Conservation (phyloP, 2,797 vertebrate species). For the Spinibarbus caldwelli region DNA sequence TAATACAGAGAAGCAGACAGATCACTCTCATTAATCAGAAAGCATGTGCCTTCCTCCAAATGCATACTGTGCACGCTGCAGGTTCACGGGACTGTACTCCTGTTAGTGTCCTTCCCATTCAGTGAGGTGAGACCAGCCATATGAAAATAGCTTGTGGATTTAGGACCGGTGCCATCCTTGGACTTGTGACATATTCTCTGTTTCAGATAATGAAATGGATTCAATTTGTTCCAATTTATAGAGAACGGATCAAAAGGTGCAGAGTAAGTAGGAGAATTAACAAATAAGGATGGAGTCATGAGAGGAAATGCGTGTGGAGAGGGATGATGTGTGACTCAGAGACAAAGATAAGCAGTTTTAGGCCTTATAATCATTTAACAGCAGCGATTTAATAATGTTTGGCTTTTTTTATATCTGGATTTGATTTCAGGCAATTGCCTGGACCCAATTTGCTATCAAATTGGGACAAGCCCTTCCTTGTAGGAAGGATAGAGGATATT, state of each 20-base stretch:
- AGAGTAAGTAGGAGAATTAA: slow-evolving; percentile 28
- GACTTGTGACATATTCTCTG: slow-evolving; percentile 39
- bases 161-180: slow-evolving; percentile 37
- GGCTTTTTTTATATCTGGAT: slow-evolving; percentile 16
- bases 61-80: slow-evolving; percentile 39
- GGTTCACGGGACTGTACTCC: slow-evolving; percentile 43
- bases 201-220: slow-evolving; percentile 51
- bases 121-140: slow-evolving; percentile 27
- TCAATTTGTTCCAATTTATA: slow-evolving; percentile 47
- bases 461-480: slow-evolving; percentile 18
- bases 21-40: slow-evolving; percentile 63
- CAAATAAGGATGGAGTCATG: slow-evolving; percentile 32
- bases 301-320: slow-evolving; percentile 13
- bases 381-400: slow-evolving; percentile 28
- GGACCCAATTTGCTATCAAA: slow-evolving; percentile 10
- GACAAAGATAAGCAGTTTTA: slow-evolving; percentile 44
- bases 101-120: slow-evolving; percentile 44
- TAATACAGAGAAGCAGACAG: slow-evolving; percentile 56
- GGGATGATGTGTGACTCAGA: slow-evolving; percentile 35
- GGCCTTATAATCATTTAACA: slow-evolving; percentile 17
- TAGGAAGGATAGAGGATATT: slow-evolving; percentile 6
- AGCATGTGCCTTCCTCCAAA: slow-evolving; percentile 38
- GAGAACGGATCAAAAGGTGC: slow-evolving; percentile 37
- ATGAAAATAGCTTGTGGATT: slow-evolving; percentile 54
- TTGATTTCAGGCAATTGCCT: slow-evolving; percentile 36